A percentile compares a stretch with the other conserved stretches of the same genome.
Conservation (phyloP, 2,888 invertebrate species). For the Alloplasta piceator region DNA sequence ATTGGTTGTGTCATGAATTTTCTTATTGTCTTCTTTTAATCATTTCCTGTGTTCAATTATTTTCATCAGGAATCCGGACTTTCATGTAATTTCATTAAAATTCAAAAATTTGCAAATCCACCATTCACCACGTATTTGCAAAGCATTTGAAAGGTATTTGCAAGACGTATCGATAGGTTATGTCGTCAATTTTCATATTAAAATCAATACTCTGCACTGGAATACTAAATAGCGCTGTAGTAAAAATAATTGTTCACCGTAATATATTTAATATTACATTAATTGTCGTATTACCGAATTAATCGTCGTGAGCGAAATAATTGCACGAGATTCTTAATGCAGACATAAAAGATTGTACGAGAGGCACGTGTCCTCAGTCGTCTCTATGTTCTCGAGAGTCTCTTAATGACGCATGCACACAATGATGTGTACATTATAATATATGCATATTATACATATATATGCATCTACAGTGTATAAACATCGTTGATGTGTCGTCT, state of each 20-base stretch:
- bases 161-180: too few relatives aligned
- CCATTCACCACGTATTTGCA: too few relatives aligned
- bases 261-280: slow-evolving; percentile 6
- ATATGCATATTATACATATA: neutral
- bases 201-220: too few relatives aligned
- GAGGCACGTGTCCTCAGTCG: slow-evolving; percentile 41
- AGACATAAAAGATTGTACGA: slow-evolving; percentile 20
- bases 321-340: slow-evolving; percentile 34
- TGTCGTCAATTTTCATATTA: too few relatives aligned
- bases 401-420: slow-evolving; percentile 50
- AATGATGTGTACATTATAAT: slow-evolving; percentile 4
- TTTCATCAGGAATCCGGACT: too few relatives aligned
- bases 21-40: too few relatives aligned
- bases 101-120: too few relatives aligned
- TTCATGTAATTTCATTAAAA: too few relatives aligned
- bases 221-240: too few relatives aligned
- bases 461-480: neutral
- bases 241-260: neutral
- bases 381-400: slow-evolving; percentile 39
- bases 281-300: slow-evolving; percentile 45
- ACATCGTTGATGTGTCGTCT: slow-evolving; percentile 40
- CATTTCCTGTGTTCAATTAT: too few relatives aligned
- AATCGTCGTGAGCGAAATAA: slow-evolving; percentile 46
- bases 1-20: too few relatives aligned
- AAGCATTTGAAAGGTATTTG: too few relatives aligned